These are phyloP conservation scores for Mamestra configurata DNA, from an alignment of 1,140 invertebrate genomes.

Conservation along the genomic window DNA sequence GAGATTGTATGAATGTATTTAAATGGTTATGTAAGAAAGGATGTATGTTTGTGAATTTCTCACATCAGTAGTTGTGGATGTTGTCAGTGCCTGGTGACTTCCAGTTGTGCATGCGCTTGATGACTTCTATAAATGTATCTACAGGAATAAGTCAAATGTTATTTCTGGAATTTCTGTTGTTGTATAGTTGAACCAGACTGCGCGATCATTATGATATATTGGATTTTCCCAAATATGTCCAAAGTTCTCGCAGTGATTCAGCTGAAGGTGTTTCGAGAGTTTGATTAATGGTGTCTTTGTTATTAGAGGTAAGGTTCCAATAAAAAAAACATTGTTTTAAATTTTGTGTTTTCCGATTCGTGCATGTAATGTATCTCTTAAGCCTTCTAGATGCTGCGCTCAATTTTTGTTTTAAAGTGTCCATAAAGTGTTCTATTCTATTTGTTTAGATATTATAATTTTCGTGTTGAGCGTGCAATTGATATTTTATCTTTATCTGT, in stretches of 20 bases:
- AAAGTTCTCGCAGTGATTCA: background rate
- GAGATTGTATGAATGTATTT: too few species aligned
- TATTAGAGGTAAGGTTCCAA: background rate
- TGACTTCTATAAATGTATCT: background rate
- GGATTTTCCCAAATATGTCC: background rate
- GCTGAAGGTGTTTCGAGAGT: background rate
- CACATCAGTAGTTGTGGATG: background rate
- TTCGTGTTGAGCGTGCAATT: background rate
- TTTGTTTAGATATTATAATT: too few species aligned
- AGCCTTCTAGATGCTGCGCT: background rate
- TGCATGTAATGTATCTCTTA: background rate
- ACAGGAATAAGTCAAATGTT: too few species aligned
- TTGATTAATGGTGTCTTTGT: background rate
- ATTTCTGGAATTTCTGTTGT: too few species aligned
- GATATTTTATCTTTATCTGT: background rate
- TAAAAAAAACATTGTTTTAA: too few species aligned
- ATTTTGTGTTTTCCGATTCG: background rate
- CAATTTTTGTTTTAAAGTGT: background rate
- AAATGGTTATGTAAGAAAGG: too few species aligned
- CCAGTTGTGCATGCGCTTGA: background rate
- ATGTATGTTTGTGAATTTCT: too few species aligned
- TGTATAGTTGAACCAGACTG: too few species aligned
- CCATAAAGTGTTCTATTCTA: background rate
- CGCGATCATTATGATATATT: too few species aligned
- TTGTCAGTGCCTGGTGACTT: constrained; percentile 4